These are phyloP conservation scores for Litoditis marina DNA, from an alignment of 2,888 invertebrate genomes.

Conservation along the genomic window DNA sequence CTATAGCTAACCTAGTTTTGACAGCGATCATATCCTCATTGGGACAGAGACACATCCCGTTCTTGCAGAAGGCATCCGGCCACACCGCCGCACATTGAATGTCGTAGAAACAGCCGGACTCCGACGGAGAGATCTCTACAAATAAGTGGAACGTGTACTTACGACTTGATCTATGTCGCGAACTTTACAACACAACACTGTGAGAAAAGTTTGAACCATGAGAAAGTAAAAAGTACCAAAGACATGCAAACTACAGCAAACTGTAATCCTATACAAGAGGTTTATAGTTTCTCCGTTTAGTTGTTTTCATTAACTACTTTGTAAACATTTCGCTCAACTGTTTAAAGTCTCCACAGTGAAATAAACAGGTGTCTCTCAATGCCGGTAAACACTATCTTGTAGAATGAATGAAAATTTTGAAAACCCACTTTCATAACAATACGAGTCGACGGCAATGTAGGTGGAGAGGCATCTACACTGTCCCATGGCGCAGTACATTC, in stretches of 20 bases:
- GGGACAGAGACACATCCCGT: slow-evolving; percentile 42
- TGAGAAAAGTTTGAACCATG: not conserved
- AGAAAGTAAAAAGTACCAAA: too few species aligned
- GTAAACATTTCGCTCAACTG: too few species aligned
- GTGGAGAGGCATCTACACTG: slow-evolving; percentile 44
- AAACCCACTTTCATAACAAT: slow-evolving; percentile 43
- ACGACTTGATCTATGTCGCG: too few species aligned
- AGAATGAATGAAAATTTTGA: not conserved
- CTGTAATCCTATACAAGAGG: too few species aligned
- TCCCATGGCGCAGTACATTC: slow-evolving; percentile 50
- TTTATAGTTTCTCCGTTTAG: too few species aligned
- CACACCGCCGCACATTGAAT: slow-evolving; percentile 47
- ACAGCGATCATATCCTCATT: slow-evolving; percentile 47
- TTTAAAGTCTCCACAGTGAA: too few species aligned
- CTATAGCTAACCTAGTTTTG: slow-evolving; percentile 37
- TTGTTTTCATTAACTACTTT: too few species aligned
- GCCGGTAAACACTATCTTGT: too few species aligned
- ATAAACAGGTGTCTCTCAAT: too few species aligned
- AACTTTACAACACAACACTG: too few species aligned
- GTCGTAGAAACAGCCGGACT: slow-evolving; percentile 47
- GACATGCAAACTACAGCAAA: too few species aligned
- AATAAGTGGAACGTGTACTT: too few species aligned
- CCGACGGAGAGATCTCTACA: slow-evolving; percentile 44
- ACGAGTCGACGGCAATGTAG: slow-evolving; percentile 44
- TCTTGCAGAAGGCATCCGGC: slow-evolving; percentile 45